Evolutionary conservation across 2,888 invertebrate genomes (phyloP), one percentile per base, ranked within the genome.

Genomic region (Achlya flavicornis): DNA sequence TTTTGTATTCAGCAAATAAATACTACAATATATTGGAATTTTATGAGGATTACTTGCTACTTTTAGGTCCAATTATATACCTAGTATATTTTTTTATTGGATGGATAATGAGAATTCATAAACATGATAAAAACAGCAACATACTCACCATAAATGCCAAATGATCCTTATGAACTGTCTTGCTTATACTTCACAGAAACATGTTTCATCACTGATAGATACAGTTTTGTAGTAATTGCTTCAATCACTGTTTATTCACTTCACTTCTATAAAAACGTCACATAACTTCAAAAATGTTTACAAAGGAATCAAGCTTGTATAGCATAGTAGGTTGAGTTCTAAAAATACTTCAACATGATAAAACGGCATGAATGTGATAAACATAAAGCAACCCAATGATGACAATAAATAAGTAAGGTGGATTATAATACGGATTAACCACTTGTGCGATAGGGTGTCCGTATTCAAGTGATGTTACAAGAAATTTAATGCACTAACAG

Each of bases 261-360:
- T 75, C 71, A 76, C 72, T 71, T 72, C 63, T 70, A 74, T 69
- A 76, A 70, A 74, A 76, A 74, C 74, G 72, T 66, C 72, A 77
- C 73, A 68, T 72, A 71, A 79, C 75, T 76, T 75, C 73, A 76
- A 84, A 84, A 86, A 79, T 89, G 84, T 90, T 89, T 88, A 88
- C 86, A 87, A 87, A 87, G 87, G 86, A 88, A 87, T 87, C 86
- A 86, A 87, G 85, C 85, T 83, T 80, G 81, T 84, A 84, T 86
- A 85, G 83, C 86, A 84, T 83, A 85, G 84, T 84, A 83, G 78
- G 82, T 81, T 76, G 80, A 71, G 83, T 89, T 91, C 92, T 93
- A 92, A 90, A 92, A 92, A 92, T 92, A 93, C 88, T 85, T 83
- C 84, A 84, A 86, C 85, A 86, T 88, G 91, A 92, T 93, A 92